Evolutionary conservation across 2,888 invertebrate species (phyloP).

Genomic region (Sinodicranocentrus sp.): DNA sequence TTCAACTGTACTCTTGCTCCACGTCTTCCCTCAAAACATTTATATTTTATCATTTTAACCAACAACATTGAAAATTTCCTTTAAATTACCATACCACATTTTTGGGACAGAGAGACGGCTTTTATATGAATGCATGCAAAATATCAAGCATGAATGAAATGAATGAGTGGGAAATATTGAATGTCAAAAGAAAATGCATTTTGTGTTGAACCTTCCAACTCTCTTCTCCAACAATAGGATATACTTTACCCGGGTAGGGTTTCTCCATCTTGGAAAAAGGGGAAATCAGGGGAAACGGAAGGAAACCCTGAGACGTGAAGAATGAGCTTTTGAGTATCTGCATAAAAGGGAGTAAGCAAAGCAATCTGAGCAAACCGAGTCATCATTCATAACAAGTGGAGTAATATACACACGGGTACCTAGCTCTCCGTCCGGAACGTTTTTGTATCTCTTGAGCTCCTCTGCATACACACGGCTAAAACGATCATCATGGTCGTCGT

Average conservation of each 20-base stretch:
- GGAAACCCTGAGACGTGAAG: constrained; percentile 37
- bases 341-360: neutral
- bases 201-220: constrained; percentile 12
- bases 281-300: constrained; percentile 38
- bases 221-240: neutral
- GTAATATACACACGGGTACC: no score
- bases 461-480: neutral
- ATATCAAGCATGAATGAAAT: neutral
- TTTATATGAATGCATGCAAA: constrained; percentile 5
- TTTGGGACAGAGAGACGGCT: no score
- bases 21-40: no score
- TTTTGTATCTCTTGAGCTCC: no score
- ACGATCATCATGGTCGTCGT: constrained; percentile 16
- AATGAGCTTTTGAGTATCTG: constrained; percentile 40
- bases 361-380: neutral
- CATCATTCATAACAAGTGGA: no score
- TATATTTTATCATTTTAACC: no score
- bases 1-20: no score
- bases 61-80: no score
- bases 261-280: no score
- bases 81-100: no score
- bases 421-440: no score
- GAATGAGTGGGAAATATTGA: constrained; percentile 50
- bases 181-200: constrained; percentile 61
- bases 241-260: no score